Evolutionary conservation across 2,888 invertebrate genomes (phyloP).

Genomic region (Sesia bembeciformis): DNA sequence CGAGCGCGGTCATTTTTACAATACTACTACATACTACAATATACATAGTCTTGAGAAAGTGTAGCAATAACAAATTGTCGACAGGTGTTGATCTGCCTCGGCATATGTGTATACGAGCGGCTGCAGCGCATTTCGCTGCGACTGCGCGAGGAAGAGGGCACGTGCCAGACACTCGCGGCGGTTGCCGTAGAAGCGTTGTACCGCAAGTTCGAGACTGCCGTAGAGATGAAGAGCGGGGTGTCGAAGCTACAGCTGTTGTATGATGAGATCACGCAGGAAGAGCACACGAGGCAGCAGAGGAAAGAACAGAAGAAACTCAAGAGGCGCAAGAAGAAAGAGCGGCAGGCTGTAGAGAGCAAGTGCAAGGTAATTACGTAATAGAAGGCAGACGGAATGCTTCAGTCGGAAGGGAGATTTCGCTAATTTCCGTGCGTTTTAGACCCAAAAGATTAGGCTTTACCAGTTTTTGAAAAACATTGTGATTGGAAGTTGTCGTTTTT

Average conservation of each 20-base stretch:
- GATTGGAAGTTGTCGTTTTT: no score
- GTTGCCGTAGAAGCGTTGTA: conserved; percentile 90
- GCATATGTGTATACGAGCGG: conserved; percentile 93
- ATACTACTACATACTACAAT: no score
- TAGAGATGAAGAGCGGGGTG: conserved; percentile 91
- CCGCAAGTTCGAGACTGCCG: conserved; percentile 91
- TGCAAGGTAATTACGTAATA: conserved; percentile 40
- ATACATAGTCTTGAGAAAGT: no score
- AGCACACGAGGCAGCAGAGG: conserved; percentile 87
- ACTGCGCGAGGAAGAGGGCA: conserved; percentile 92
- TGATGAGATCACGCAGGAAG: conserved; percentile 90
- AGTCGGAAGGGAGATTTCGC: no score
- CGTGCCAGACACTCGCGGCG: conserved; percentile 94
- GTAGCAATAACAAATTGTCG: no score
- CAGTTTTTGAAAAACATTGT: no score
- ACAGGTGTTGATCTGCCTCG: conserved; percentile 91
- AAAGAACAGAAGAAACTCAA: conserved; percentile 90
- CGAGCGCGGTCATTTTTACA: no score
- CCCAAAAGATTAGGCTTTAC: no score
- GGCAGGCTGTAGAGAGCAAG: conserved; percentile 54
- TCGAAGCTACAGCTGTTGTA: conserved; percentile 91
- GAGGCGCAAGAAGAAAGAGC: conserved; percentile 81
- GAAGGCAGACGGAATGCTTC: no score
- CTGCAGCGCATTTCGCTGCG: conserved; percentile 90
- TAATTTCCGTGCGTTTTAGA: no score